phyloP scores from a whole-genome alignment of 2,113 vertebrate species.

The Serilophus lunatus region DNA sequence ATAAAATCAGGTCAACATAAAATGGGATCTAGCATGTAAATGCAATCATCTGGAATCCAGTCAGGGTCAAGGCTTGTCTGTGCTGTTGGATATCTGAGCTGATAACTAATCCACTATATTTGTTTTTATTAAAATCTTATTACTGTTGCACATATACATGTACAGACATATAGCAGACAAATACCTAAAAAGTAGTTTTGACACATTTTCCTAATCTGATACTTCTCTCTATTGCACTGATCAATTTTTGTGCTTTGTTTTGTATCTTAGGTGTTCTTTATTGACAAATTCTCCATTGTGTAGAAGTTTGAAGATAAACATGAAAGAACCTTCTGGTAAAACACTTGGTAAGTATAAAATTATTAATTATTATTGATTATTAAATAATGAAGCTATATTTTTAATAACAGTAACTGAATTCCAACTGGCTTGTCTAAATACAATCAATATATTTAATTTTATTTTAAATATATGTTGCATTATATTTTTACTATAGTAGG shows the following conservation, averaged over 20 bases:
- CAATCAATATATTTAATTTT: not conserved
- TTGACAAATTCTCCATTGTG: constrained; percentile 77
- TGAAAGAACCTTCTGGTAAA: constrained; percentile 32
- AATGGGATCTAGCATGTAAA: not conserved
- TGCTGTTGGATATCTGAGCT: not conserved
- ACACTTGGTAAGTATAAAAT: constrained; percentile 69
- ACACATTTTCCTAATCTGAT: not conserved
- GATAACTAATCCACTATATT: not conserved
- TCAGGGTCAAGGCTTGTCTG: not conserved
- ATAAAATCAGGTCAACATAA: not conserved
- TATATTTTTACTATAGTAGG: not conserved
- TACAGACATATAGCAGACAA: not conserved
- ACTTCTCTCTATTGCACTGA: not conserved
- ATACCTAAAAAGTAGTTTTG: not conserved
- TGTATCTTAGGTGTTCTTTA: constrained; percentile 73
- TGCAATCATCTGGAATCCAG: not conserved
- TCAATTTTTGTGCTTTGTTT: not conserved
- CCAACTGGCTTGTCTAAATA: not conserved
- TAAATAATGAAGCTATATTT: not conserved
- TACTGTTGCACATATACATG: not conserved
- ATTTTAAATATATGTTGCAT: not conserved
- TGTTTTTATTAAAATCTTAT: not conserved
- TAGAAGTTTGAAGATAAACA: constrained; percentile 54
- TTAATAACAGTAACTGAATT: not conserved
- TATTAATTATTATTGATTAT: not conserved